These are phyloP conservation scores for Numenius arquata DNA, from an alignment of 2,113 vertebrate species.

Conservation along the genomic window DNA sequence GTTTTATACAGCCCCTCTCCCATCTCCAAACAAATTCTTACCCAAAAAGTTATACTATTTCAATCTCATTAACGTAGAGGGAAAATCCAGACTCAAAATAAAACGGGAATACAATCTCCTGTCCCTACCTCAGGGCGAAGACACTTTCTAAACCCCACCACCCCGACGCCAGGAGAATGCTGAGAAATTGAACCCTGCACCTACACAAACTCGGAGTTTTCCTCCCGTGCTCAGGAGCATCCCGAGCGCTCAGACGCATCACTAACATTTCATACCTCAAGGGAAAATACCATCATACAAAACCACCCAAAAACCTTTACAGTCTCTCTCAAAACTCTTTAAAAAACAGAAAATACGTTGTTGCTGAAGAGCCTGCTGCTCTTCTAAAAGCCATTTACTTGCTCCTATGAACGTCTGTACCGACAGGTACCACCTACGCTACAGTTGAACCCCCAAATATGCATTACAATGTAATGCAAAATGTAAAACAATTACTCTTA, in stretches of 20 bases:
- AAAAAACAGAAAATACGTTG: not conserved
- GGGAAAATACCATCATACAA: not conserved
- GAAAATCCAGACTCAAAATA: not conserved
- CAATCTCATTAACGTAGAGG: not conserved
- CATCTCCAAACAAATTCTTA: not conserved
- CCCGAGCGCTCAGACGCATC: not conserved
- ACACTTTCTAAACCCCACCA: not conserved
- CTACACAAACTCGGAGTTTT: not conserved
- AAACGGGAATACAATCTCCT: not conserved
- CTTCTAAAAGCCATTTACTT: not conserved
- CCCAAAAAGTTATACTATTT: not conserved
- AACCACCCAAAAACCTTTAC: not conserved
- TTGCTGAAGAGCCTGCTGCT: not conserved
- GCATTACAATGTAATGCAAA: not conserved
- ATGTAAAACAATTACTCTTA: not conserved
- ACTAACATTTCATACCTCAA: not conserved
- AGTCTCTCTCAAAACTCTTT: not conserved
- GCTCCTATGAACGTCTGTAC: not conserved
- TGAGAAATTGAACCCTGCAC: not conserved
- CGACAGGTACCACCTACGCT: not conserved
- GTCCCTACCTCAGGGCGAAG: not conserved
- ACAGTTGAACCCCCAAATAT: not conserved
- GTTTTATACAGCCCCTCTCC: not conserved
- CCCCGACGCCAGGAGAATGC: not conserved
- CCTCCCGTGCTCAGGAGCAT: not conserved